Base-by-base conservation (phyloP, 2,797 vertebrate genomes). In the Lagodon rhomboides region DNA sequence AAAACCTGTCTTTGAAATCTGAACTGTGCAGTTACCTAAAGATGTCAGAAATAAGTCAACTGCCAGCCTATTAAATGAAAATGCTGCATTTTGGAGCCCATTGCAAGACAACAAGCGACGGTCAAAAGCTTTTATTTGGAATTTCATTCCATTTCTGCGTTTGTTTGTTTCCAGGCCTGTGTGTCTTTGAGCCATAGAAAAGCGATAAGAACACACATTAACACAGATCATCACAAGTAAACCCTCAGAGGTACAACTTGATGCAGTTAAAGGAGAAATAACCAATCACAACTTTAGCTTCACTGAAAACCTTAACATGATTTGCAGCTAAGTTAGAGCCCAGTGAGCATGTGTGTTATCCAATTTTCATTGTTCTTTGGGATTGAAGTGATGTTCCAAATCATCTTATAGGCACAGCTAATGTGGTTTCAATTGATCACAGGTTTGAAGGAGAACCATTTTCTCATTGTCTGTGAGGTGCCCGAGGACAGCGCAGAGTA, bases 381-480 rank as follows among this genome's bases (percentile, higher is more conserved):
- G 94, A 97, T 93, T 50, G 80, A 96, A 96, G 95, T 96, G 95
- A 97, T 96, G 95, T 95, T 97, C 96, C 96, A 97, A 97, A 97
- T 97, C 95, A 96, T 97, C 96, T 97, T 95, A 96, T 95, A 95
- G 95, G 95, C 95, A 95, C 95, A 93, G 91, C 95, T 97, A 97
- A 99, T 96, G 96, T 88, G 77, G 92, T 99, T 98, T 96, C 92
- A 85, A 98, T 98, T 96, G 97, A 99, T 97, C 95, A 94, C 91
- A 85, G 89, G 95, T 95, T 96, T 95, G 95, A 95, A 94, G 93
- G 95, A 94, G 94, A 92, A 95, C 94, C 95, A 92, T 94, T 95
- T 85, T 41, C 93, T 92, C 95, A 87, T 92, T 93, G 93, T 94
- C 96, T 96, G 95, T 93, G 95, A 96, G 96, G 96, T 95, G 95